Evolutionary conservation across 2,797 vertebrate genomes (phyloP), one percentile per base, ranked within the genome.

Genomic region (Myotis pilosus): DNA sequence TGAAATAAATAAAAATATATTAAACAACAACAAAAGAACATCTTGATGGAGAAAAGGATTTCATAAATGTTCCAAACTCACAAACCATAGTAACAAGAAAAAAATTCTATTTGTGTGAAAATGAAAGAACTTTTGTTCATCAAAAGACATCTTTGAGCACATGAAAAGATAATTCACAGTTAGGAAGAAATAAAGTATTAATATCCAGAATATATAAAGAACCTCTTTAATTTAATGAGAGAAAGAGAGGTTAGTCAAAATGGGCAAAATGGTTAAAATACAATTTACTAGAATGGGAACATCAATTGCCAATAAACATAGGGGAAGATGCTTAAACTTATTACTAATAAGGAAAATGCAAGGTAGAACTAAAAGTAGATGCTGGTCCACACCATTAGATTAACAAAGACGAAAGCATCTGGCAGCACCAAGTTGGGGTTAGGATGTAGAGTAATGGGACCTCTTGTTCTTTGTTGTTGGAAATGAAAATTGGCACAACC

Each of bases 251-350:
- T 89, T 76, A 78, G 68, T 87, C 47, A 92, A 72, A 82, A 66
- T 57, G 44, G 66, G 33, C 17, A 85, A 72, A 75, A 87, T 33
- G 22, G 19, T 47, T 87, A 49, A 66, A 62, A 86, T 62, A 71
- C 13, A 89, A 72, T 72, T 88, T 83, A 44, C 71, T 28, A 12
- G 87, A 74, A 53, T 33, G 72, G 49, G 66, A 75, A 84, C 6
- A 72, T 87, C 60, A 78, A 33, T 68, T 90, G 64, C 23, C 62
- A 83, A 53, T 33, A 66, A 72, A 68, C 49, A n/a, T 15, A 30
- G 41, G 72, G 62, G 87, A 89, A 88, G 62, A 81, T 83, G 47
- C 60, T 83, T 96, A 89, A 75, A 30, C n/a, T 89, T 30, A n/a
- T 20, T 44, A 75, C 60, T 68, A 93, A 51, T 55, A 69, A 74